These are phyloP conservation scores for Drosophila kurseongensis DNA, from an alignment of 1,140 invertebrate species.

Conservation along the genomic window DNA sequence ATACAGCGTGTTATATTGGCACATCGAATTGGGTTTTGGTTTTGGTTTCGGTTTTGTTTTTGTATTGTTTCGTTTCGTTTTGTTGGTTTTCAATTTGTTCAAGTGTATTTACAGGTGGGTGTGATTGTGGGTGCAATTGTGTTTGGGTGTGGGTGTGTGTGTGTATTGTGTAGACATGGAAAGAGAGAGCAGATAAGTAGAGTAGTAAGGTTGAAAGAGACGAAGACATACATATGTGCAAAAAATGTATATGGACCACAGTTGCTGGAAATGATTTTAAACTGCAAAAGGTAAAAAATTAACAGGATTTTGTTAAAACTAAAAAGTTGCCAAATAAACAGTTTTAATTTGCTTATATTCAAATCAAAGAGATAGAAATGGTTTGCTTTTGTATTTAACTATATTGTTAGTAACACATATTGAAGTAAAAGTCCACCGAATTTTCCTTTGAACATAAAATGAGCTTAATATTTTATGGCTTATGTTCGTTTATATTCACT, in stretches of 20 bases:
- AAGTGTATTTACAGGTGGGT: conserved; percentile 37
- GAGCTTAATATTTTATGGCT: too few relatives aligned
- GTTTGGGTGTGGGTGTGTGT: conserved; percentile 13
- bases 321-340: too few relatives aligned
- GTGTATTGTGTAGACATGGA: conserved; percentile 54
- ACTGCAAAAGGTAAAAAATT: too few relatives aligned
- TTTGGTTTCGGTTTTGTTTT: conserved; percentile 12
- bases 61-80: conserved; percentile 13
- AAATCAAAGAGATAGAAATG: too few relatives aligned
- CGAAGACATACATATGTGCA: not conserved
- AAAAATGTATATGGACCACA: not conserved
- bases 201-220: conserved; percentile 27
- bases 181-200: conserved; percentile 36
- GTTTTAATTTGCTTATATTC: too few relatives aligned
- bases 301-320: too few relatives aligned
- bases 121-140: conserved; percentile 14
- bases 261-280: not conserved
- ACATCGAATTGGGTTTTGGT: conserved; percentile 23
- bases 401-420: too few relatives aligned
- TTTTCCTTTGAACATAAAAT: too few relatives aligned
- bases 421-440: too few relatives aligned
- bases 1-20: conserved; percentile 10
- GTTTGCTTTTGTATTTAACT: too few relatives aligned
- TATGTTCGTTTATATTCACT: too few relatives aligned
- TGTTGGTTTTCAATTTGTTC: conserved; percentile 38